Percentiles rank a stretch among this genome's conserved stretches.
Evolutionary conservation across 2,888 invertebrate genomes (phyloP).

Genomic region (Sylvicola fuscatus): DNA sequence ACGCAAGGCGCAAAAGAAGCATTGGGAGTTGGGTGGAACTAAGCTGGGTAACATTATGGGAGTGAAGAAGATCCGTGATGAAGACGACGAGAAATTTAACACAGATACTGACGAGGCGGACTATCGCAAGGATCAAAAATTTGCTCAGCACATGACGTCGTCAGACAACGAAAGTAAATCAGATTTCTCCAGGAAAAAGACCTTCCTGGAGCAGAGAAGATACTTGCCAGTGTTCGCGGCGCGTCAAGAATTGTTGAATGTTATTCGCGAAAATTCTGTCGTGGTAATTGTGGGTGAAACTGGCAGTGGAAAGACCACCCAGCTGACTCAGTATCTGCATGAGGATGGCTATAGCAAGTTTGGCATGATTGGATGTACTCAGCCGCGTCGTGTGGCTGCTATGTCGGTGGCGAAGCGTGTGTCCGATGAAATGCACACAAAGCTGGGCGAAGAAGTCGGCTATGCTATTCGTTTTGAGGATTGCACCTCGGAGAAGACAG

Average conservation of each 20-base stretch:
- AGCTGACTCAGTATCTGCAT: conserved; percentile 89
- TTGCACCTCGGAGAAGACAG: conserved; percentile 84
- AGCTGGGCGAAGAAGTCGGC: conserved; percentile 78
- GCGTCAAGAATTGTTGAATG: conserved; percentile 74
- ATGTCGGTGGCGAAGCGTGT: conserved; percentile 99
- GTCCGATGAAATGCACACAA: conserved; percentile 89
- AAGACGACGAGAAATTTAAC: conserved; percentile 42
- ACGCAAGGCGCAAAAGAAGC: conserved; percentile 93
- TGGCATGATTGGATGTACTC: conserved; percentile 95
- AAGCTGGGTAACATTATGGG: conserved; percentile 83
- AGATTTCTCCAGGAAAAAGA: conserved; percentile 72
- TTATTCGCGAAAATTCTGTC: conserved; percentile 82
- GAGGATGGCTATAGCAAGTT: conserved; percentile 88
- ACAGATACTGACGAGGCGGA: conserved; percentile 55
- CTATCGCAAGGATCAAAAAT: conserved; percentile 86
- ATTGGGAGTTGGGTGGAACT: conserved; percentile 97
- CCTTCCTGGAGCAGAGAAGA: conserved; percentile 70
- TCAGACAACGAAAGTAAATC: conserved; percentile 40
- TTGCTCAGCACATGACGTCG: conserved; percentile 81
- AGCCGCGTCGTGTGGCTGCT: conserved; percentile 92
- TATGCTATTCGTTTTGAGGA: conserved; percentile 99
- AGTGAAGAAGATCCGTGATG: conserved; percentile 60
- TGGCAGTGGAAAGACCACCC: conserved; percentile 44
- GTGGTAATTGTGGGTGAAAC: conserved; percentile 74
- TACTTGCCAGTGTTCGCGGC: conserved; percentile 92